Base-by-base conservation (phyloP, 2,113 vertebrate species). In the Rhizomys pruinosus region DNA sequence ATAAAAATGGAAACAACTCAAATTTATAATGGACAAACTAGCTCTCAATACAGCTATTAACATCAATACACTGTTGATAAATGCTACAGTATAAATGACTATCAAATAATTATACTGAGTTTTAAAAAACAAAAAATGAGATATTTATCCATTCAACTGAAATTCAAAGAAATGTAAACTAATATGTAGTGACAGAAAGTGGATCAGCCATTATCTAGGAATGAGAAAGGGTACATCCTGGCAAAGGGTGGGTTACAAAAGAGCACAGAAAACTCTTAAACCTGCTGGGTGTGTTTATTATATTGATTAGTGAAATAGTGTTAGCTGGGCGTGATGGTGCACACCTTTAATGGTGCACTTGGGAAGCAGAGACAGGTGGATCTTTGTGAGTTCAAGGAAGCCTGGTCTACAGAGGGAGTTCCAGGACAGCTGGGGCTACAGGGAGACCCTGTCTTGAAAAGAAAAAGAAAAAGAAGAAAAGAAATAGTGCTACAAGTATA, bases 151-250 rank as follows among this genome's bases (percentile, higher is more conserved):
- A 61, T 86, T 92, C 44, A 68, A 61, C 61, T 74, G 64, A 85
- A 89, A 89, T 59, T 78, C 20, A 34, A 71, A 55, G 55, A 73
- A 95, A 59, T 95, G 27, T 66, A 88, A 84, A 89, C 15, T 59
- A 87, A 81, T 55, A 19, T n/a, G 69, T 11, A 69, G 5, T 90
- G 39, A 34, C 59, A 74, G 57, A 90, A 77, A 78, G 42, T 23
- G 87, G n/a, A 81, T 80, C 23, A 37, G 19, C 22, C 11, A 32
- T 80, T 94, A 19, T 37, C 47, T 52, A 52, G 47, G 47, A 52
- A 52, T 52, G 47, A 52, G 47, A 52, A 52, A 52, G 47, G 47
- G 47, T 52, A 11, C 47, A 52, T 52, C 47, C 47, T 52, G 47
- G 47, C 11, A 11, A 52, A 52, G 11, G 47, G 47, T 52, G 47